These are phyloP conservation scores for Rhizomys pruinosus DNA, from an alignment of 2,113 vertebrate species.

Conservation along the genomic window DNA sequence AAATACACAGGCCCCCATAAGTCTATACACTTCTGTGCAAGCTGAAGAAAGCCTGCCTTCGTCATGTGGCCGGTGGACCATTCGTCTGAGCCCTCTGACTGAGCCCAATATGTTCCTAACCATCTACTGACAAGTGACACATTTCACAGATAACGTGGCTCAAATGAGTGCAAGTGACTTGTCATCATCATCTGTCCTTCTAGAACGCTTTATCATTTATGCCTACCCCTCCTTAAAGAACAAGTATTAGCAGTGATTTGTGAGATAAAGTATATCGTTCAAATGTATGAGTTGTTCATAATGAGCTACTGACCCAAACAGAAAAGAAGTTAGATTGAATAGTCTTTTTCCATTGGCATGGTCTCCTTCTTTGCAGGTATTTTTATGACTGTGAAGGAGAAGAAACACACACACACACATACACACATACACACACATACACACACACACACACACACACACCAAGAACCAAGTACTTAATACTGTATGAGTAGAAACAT, in stretches of 20 bases:
- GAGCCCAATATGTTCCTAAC: neutral
- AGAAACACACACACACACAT: too few species aligned
- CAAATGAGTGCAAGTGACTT: neutral
- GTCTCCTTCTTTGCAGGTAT: neutral
- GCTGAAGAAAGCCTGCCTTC: neutral
- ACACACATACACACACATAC: too few species aligned
- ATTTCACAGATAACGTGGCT: conserved; percentile 20
- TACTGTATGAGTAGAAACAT: neutral
- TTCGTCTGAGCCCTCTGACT: neutral
- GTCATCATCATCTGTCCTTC: neutral
- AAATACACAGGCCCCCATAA: neutral
- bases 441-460: too few species aligned
- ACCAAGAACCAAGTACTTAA: neutral
- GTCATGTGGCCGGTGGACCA: neutral
- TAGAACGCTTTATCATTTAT: neutral
- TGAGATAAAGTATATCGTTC: neutral
- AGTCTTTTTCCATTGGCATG: neutral
- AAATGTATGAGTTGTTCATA: neutral
- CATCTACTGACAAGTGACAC: neutral
- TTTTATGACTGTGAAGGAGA: neutral
- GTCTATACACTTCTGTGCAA: neutral
- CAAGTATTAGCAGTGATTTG: neutral
- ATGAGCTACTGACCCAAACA: neutral
- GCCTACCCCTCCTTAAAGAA: neutral
- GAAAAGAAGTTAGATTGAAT: neutral